These are phyloP conservation scores for Psittacula echo DNA, from an alignment of 2,797 vertebrate genomes.

Conservation along the genomic window DNA sequence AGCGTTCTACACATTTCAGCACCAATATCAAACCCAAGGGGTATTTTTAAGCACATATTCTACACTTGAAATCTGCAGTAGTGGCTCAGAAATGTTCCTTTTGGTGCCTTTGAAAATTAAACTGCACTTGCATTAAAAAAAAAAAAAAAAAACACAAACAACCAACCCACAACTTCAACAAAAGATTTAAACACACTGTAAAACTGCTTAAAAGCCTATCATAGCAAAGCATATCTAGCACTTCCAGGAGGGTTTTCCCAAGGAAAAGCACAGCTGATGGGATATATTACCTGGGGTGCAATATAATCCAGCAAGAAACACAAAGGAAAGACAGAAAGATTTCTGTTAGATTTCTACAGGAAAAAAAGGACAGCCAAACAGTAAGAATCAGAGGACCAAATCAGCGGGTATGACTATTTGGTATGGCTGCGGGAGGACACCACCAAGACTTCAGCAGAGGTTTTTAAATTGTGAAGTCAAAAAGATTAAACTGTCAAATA, in stretches of 20 bases:
- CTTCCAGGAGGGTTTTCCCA: slow-evolving; percentile 32
- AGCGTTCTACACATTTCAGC: neutral
- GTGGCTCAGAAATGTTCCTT: neutral
- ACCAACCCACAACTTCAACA: neutral
- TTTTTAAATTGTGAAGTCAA: neutral
- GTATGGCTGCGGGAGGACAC: neutral
- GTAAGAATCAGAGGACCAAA: neutral
- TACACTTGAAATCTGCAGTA: neutral
- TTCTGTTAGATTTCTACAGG: neutral
- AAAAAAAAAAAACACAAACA: neutral
- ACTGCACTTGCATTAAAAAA: neutral
- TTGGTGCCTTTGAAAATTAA: slow-evolving; percentile 5
- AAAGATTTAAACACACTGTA: neutral
- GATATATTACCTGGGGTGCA: neutral
- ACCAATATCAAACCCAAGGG: neutral
- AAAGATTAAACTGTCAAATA: neutral
- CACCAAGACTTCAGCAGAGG: neutral
- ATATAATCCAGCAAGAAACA: neutral
- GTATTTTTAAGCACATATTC: neutral
- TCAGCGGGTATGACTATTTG: neutral
- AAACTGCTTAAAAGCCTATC: neutral
- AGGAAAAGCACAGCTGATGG: neutral
- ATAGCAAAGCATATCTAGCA: neutral
- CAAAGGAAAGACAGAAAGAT: neutral
- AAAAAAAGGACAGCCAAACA: neutral